A percentile compares a stretch with the other conserved stretches of the same genome.
phyloP scores from a whole-genome alignment of 1,140 invertebrate species.

The Lerema accius region DNA sequence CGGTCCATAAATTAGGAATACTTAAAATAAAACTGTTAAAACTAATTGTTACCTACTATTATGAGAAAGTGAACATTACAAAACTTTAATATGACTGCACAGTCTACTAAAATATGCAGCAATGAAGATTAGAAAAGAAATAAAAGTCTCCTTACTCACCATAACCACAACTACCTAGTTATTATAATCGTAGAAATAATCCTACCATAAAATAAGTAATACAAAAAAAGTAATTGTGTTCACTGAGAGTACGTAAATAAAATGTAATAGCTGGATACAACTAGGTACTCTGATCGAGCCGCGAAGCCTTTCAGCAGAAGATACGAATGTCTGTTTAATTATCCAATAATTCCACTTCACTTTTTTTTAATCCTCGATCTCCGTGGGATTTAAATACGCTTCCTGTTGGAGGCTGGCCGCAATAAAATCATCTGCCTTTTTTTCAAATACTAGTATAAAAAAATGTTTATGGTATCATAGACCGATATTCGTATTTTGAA shows the following conservation, averaged over 20 bases:
- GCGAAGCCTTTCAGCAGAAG: slow-evolving; percentile 48
- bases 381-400: slow-evolving; percentile 74
- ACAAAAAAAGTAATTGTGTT: neutral
- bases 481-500: slow-evolving; percentile 37
- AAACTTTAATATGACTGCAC: too few species aligned
- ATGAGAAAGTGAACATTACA: too few species aligned
- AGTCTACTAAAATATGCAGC: too few species aligned
- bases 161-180: too few species aligned
- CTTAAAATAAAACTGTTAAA: too few species aligned
- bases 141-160: too few species aligned
- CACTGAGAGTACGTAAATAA: neutral
- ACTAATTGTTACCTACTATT: too few species aligned
- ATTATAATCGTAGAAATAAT: too few species aligned
- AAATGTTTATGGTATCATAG: slow-evolving; percentile 77
- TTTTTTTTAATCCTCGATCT: slow-evolving; percentile 71
- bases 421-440: slow-evolving; percentile 62
- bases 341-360: slow-evolving; percentile 74
- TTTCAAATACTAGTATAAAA: slow-evolving; percentile 54
- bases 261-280: slow-evolving; percentile 28
- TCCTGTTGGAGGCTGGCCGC: slow-evolving; percentile 68
- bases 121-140: too few species aligned
- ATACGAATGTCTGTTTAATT: slow-evolving; percentile 63
- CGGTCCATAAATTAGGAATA: neutral
- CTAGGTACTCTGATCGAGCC: slow-evolving; percentile 43
- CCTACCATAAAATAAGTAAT: too few species aligned